These are phyloP conservation scores for Perccottus glenii DNA, from an alignment of 2,113 vertebrate genomes.

Conservation along the genomic window DNA sequence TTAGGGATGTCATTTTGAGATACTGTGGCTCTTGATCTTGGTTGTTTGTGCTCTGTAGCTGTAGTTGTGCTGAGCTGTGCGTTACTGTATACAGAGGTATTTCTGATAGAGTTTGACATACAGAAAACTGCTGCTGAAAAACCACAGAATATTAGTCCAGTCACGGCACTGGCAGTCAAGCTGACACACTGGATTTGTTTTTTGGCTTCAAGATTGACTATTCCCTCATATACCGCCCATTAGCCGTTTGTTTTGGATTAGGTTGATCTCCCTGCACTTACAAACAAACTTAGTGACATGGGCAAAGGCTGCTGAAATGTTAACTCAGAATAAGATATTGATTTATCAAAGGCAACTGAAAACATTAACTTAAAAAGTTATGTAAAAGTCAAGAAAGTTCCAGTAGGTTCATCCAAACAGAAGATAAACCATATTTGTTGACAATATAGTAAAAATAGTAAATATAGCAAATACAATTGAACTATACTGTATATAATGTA, in stretches of 20 bases:
- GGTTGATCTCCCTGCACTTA: constrained; percentile 29
- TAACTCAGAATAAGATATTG: constrained; percentile 9
- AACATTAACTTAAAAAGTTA: neutral
- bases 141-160: constrained; percentile 71
- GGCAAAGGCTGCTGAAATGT: constrained; percentile 17
- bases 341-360: constrained; percentile 23
- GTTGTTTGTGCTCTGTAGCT: constrained; percentile 56
- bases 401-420: too few relatives aligned
- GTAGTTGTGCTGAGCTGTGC: constrained; percentile 54
- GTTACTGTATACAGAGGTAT: constrained; percentile 37
- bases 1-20: constrained; percentile 53
- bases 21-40: constrained; percentile 55
- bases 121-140: constrained; percentile 53
- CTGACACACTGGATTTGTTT: constrained; percentile 72
- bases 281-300: constrained; percentile 6
- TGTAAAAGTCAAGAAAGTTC: neutral
- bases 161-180: constrained; percentile 67
- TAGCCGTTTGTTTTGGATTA: constrained; percentile 53
- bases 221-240: constrained; percentile 59
- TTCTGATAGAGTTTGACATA: constrained; percentile 66
- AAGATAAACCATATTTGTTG: constrained; percentile 2
- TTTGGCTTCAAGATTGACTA: constrained; percentile 53
- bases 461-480: too few relatives aligned
- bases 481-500: too few relatives aligned
- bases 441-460: neutral